Evolutionary conservation across 2,113 vertebrate species (phyloP).

Genomic region (Eonycteris spelaea): DNA sequence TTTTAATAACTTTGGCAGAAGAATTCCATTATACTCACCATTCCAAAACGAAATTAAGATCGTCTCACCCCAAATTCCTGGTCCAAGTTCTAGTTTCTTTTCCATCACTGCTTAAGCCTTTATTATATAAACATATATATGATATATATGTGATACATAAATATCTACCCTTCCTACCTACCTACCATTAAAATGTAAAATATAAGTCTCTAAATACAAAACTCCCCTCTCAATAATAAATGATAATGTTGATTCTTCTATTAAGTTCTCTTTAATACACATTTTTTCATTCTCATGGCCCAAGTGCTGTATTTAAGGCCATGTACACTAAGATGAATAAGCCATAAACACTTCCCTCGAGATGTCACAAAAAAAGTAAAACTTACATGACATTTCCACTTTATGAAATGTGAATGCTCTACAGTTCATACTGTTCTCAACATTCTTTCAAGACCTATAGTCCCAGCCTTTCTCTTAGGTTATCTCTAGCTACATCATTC

Average conservation of each 20-base stretch:
- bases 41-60: neutral
- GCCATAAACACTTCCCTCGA: neutral
- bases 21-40: neutral
- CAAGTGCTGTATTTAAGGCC: neutral
- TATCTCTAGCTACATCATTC: neutral
- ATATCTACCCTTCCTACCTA: neutral
- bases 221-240: neutral
- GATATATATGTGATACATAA: too few relatives aligned
- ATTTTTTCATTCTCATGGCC: neutral
- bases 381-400: neutral
- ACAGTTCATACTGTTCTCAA: neutral
- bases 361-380: neutral
- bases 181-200: neutral
- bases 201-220: neutral
- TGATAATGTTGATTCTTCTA: neutral
- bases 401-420: neutral
- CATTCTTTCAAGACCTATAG: neutral
- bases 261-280: neutral
- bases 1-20: slow-evolving; percentile 11
- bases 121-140: neutral
- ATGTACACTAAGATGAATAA: neutral
- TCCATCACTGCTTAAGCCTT: neutral
- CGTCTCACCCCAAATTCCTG: neutral
- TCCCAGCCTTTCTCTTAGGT: neutral
- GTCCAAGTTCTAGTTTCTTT: neutral